These are phyloP conservation scores for Brachionus sp. DNA, from an alignment of 1,140 invertebrate species.

Conservation along the genomic window DNA sequence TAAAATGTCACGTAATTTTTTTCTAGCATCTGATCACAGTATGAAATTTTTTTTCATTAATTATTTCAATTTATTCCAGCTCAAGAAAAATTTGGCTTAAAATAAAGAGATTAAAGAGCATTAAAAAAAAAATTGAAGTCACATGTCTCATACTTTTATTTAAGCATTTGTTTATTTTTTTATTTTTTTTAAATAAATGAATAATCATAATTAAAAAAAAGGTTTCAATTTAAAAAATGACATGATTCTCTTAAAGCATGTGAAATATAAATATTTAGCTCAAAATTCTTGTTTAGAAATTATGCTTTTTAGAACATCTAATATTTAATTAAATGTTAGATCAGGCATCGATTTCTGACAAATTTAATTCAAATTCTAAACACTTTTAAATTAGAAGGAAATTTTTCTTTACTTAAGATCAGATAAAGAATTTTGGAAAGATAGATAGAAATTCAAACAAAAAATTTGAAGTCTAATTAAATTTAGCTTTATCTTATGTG, in stretches of 20 bases:
- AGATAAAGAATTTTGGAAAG: background rate
- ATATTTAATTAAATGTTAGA: slow-evolving; percentile 6
- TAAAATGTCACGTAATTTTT: background rate
- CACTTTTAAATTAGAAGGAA: background rate
- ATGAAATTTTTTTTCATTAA: background rate
- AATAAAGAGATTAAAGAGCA: too few relatives aligned
- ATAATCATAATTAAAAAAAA: too few relatives aligned
- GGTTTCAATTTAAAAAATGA: background rate
- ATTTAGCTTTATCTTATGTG: background rate
- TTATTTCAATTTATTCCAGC: too few relatives aligned
- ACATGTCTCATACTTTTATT: too few relatives aligned
- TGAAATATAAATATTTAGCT: background rate
- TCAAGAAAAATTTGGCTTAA: too few relatives aligned
- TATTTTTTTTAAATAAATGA: too few relatives aligned
- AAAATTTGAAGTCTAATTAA: background rate
- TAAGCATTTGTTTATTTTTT: too few relatives aligned
- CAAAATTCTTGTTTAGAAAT: background rate
- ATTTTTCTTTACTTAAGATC: background rate
- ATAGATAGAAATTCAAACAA: background rate
- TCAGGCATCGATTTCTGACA: background rate
- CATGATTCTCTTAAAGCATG: background rate
- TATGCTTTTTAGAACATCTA: background rate
- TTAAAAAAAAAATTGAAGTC: too few relatives aligned
- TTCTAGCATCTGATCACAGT: background rate
- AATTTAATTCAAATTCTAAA: background rate